These are phyloP conservation scores for Archilochus colubris DNA, from an alignment of 2,113 vertebrate species.

Conservation along the genomic window DNA sequence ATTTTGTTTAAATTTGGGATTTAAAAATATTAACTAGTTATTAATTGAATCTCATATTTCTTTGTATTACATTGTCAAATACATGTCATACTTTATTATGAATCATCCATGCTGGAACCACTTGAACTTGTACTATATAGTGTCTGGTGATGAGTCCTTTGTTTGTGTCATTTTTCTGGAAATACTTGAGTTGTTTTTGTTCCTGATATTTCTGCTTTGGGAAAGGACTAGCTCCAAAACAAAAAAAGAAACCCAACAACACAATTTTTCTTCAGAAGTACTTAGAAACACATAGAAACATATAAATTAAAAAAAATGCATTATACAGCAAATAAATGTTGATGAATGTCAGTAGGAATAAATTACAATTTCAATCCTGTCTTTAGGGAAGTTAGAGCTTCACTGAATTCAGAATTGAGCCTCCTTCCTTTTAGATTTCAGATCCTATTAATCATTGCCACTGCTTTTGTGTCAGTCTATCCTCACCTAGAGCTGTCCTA, in stretches of 20 bases:
- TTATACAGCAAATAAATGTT: background rate
- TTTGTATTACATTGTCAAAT: background rate
- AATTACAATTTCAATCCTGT: background rate
- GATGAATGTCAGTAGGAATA: background rate
- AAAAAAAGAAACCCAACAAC: background rate
- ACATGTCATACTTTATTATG: background rate
- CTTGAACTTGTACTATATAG: background rate
- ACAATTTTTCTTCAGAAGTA: background rate
- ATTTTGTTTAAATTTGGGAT: background rate
- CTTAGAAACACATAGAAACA: background rate
- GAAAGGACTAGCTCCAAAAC: background rate
- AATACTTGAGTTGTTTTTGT: background rate
- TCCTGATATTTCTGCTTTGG: background rate
- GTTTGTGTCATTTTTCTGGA: background rate
- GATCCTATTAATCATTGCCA: background rate
- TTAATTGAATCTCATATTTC: background rate
- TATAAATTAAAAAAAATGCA: background rate
- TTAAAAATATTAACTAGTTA: background rate
- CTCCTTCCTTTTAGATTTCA: background rate
- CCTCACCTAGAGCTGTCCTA: background rate
- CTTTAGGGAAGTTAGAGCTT: background rate
- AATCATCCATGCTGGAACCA: background rate
- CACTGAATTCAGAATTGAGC: background rate
- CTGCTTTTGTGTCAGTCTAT: background rate
- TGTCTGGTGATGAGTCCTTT: background rate